phyloP scores from a whole-genome alignment of 2,113 vertebrate species.

The Sus scrofa region T2T-Sscrofa CM000824.6:64622501-64623000 shows the following conservation, averaged over 20 bases:
- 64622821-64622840: neutral
- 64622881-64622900: neutral
- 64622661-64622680: neutral
- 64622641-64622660: fast-evolving
- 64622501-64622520: neutral
- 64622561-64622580: neutral
- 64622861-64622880: neutral
- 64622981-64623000: neutral
- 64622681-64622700: neutral
- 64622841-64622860: neutral
- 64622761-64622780: neutral
- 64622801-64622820: too few relatives aligned
- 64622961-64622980: neutral
- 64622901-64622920: fast-evolving
- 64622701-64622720: neutral
- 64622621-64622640: neutral
- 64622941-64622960: neutral
- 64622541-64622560: constrained; percentile 1
- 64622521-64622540: constrained; percentile 58
- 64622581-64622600: neutral
- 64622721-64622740: neutral
- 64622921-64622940: neutral
- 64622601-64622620: neutral
- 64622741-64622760: neutral
- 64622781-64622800: neutral